Base-by-base conservation (phyloP, 2,113 vertebrate genomes). In the Rhegmatorhina hoffmannsi region DNA sequence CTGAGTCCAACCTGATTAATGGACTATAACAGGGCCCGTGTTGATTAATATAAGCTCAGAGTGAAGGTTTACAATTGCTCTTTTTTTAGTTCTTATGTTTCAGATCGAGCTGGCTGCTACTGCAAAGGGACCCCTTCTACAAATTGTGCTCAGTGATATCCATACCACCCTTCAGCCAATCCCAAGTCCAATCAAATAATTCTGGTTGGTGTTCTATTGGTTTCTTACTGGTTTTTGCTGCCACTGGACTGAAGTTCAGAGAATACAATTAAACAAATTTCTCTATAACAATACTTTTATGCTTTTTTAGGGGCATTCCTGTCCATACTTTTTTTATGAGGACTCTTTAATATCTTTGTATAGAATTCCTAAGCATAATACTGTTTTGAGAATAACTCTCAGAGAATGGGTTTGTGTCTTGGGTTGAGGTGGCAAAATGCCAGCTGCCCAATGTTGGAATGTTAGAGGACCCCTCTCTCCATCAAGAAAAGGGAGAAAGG, bases 71-170 rank as follows among this genome's bases (percentile, higher is more conserved):
- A 33, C 31, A 59, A 12, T 33, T 90, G 16, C 14, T 74, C 13
- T 78, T 77, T 52, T 56, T 38, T 49, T 40, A 64, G 23, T 84
- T 77, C 11, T 60, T 46, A 62, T 17, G 40, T 53, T 74, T 43
- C 10, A 53, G 29, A 11, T 86, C 0, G 0, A 86, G 19, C 10
- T 75, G 58, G 21, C 11, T 90, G 31, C 11, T 6, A 46, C 60
- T 53, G 21, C 14, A 85, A 58, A 63, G 11, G 7, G 11, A 59
- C 23, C 7, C 3, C 15, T 59, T 34, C 10, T 53, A 10, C 34
- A 46, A 10, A 29, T 33, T 2, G 0, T 1, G 0, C 31, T 26
- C 50, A 50, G 0, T 72, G 40, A 36, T 11, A 74, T 5, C 9
- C 1, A 0, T 78, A 53, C 20, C 46, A 74, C 8, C 6, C 52